Base-by-base conservation (phyloP, 2,797 vertebrate genomes). In the Xenentodon cancila region DNA sequence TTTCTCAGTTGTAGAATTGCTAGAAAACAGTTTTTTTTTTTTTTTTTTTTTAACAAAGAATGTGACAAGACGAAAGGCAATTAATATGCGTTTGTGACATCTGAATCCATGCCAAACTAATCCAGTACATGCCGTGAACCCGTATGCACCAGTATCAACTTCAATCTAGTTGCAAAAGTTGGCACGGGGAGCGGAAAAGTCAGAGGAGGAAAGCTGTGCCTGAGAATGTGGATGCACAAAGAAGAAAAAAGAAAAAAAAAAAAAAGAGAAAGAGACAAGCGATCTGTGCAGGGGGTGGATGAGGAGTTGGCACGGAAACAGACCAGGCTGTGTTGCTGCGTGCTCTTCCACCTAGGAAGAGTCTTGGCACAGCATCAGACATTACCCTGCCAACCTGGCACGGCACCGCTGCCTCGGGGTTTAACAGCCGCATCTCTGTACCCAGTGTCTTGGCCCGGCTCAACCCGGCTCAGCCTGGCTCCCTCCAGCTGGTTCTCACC, bases 311-410 rank as follows among this genome's bases (percentile, higher is more conserved):
- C 88, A 88, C 70, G 72, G 84, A 88, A 91, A 94, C 91, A 93
- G 85, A 85, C 79, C 84, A 88, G 87, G 77, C 92, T 92, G 90
- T 93, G 92, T 91, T 91, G 89, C 83, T 84, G 84, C 87, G 87
- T 84, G 84, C 87, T 88, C 89, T 71, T 84, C 90, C 93, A 93
- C 92, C 93, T 92, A 91, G 90, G 89, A 84, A 89, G 89, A 84
- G 70, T 85, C 81, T 87, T 93, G 92, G 92, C 90, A 87, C 82
- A 43, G 68, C 90, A 90, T 93, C 92, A 93, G 88, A 92, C 88
- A 42, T 75, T 84, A 71, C 80, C 87, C 86, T 88, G 90, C 88
- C 91, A 90, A 89, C 82, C 88, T 90, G 89, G 84, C 87, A 84
- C 84, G 64, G 71, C 71, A 42, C 76, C 54, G 80, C 81, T 45